phyloP scores from a whole-genome alignment of 2,888 invertebrate species.

The Sarcophaga caerulescens region DNA sequence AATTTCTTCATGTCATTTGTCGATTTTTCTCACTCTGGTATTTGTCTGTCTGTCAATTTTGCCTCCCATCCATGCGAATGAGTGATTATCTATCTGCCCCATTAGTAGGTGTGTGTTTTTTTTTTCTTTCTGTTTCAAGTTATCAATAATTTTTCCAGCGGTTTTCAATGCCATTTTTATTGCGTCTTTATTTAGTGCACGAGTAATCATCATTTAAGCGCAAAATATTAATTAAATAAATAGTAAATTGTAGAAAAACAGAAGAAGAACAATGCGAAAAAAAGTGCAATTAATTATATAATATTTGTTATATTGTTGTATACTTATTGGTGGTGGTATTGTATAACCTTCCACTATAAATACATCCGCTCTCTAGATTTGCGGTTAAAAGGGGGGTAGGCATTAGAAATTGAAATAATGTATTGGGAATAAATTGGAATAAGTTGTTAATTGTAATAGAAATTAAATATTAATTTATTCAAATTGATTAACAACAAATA shows the following conservation, averaged over 20 bases:
- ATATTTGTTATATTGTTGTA: slow-evolving; percentile 28
- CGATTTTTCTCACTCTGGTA: neutral
- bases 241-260: neutral
- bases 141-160: slow-evolving; percentile 19
- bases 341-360: no score
- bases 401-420: no score
- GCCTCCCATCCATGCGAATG: no score
- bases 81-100: neutral
- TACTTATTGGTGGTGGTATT: no score
- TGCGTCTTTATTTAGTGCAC: slow-evolving; percentile 59
- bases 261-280: slow-evolving; percentile 11
- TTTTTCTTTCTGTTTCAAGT: neutral
- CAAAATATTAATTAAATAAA: slow-evolving; percentile 47
- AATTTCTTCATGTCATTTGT: neutral
- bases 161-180: slow-evolving; percentile 58
- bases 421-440: no score
- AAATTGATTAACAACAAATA: no score
- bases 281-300: slow-evolving; percentile 40
- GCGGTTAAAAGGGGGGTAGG: no score
- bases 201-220: slow-evolving; percentile 41
- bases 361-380: no score
- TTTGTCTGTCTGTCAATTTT: no score
- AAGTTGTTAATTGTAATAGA: no score
- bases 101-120: neutral
- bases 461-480: no score